Evolutionary conservation across 92 coral and sea anemone species (phyloP).

Genomic region (Isaurus tuberculatus): DNA sequence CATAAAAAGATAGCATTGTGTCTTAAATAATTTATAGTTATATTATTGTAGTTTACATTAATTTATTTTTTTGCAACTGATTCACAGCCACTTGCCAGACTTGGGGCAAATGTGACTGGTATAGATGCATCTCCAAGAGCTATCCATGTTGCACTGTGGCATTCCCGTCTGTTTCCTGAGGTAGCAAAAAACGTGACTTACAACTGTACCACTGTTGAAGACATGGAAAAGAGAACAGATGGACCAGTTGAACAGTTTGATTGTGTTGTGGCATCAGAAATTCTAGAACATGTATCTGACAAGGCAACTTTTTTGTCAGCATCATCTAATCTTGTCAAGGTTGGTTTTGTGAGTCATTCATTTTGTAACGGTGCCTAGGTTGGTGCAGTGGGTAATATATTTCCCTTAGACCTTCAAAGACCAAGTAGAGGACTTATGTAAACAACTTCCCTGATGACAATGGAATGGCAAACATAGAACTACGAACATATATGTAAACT

Average conservation of each 20-base stretch:
- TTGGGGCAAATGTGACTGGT: conserved; percentile 92
- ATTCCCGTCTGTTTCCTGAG: conserved; percentile 77
- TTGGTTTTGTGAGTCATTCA: conserved; percentile 17
- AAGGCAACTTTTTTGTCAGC: conserved; percentile 80
- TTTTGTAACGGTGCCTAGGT: too few relatives aligned
- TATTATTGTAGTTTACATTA: background rate
- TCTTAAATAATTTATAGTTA: too few relatives aligned
- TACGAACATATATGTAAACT: too few relatives aligned
- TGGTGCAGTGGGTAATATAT: too few relatives aligned
- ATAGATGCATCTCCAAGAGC: conserved; percentile 91
- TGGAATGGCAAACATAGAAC: too few relatives aligned
- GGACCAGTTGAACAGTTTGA: conserved; percentile 73
- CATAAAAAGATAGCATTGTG: too few relatives aligned
- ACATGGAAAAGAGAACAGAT: conserved; percentile 59
- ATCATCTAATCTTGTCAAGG: conserved; percentile 78
- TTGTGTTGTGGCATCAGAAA: conserved; percentile 94
- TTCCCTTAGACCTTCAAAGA: too few relatives aligned
- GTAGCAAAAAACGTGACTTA: conserved; percentile 67
- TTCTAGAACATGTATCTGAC: conserved; percentile 91
- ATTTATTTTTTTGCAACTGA: background rate
- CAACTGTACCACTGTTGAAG: conserved; percentile 84
- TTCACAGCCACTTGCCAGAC: conserved; percentile 88
- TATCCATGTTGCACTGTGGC: conserved; percentile 87
- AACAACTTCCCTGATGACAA: too few relatives aligned
- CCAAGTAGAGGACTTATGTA: too few relatives aligned